A percentile compares a stretch with the other conserved stretches of the same genome.
Conservation (phyloP, 2,113 vertebrate species). For the Ochotona curzoniae region DNA sequence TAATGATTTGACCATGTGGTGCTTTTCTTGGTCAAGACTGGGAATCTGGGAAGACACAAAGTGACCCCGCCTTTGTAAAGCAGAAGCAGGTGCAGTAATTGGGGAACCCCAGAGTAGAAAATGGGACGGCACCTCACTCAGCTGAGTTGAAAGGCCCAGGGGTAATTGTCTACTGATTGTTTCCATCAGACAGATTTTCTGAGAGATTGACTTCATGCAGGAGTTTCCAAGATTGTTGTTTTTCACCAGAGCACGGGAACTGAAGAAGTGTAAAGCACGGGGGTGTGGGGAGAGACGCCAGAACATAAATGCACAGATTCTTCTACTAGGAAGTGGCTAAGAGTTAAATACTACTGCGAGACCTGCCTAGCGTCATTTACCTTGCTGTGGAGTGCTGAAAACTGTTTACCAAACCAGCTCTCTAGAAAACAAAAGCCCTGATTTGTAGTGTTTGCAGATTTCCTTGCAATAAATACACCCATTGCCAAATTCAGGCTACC, state of each 20-base stretch:
- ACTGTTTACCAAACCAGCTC: neutral
- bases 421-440: slow-evolving; percentile 23
- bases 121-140: neutral
- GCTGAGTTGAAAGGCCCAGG: neutral
- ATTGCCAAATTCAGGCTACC: neutral
- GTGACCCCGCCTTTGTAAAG: neutral
- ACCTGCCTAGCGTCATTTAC: neutral
- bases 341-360: neutral
- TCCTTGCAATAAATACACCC: neutral
- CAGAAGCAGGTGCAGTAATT: neutral
- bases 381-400: neutral
- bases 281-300: no score
- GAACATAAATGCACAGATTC: neutral
- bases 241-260: neutral
- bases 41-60: neutral
- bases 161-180: neutral
- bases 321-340: neutral
- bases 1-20: neutral
- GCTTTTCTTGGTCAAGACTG: neutral
- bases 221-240: neutral
- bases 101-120: neutral
- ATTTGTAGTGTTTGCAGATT: slow-evolving; percentile 2
- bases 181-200: neutral
- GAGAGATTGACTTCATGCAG: neutral
- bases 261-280: neutral